Conservation (phyloP, 2,888 invertebrate genomes). For the Drosophila helvetica region DNA sequence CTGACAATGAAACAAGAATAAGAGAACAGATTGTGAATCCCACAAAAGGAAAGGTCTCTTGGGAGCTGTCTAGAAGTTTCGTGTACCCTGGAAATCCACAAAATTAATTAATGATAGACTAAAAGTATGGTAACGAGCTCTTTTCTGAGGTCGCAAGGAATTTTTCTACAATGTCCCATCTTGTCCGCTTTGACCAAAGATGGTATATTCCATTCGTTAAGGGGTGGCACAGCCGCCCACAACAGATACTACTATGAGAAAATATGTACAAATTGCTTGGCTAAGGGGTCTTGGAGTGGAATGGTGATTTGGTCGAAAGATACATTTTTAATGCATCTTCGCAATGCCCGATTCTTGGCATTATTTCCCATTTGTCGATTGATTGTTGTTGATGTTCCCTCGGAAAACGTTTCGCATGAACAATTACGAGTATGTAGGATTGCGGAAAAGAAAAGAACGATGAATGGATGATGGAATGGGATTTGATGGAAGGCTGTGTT, state of each 20-base stretch:
- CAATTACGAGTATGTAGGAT: constrained; percentile 27
- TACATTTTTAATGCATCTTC: constrained; percentile 70
- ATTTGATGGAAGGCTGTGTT: constrained; percentile 8
- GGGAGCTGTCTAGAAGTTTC: background rate
- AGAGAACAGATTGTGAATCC: background rate
- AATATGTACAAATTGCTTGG: background rate
- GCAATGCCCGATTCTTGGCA: constrained; percentile 32
- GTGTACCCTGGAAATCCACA: constrained; percentile 6
- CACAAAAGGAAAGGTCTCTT: constrained; percentile 15
- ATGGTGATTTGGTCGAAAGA: constrained; percentile 38
- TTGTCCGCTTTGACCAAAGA: no score
- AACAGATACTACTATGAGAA: no score
- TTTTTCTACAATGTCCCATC: no score
- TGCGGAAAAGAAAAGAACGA: constrained; percentile 18
- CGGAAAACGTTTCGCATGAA: constrained; percentile 44
- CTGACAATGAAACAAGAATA: constrained; percentile 11
- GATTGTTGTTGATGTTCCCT: constrained; percentile 62
- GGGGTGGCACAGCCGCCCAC: no score
- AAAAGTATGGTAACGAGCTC: background rate
- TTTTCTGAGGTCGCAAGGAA: background rate
- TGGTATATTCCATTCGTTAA: background rate
- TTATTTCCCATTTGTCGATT: constrained; percentile 59
- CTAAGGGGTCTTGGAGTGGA: constrained; percentile 3
- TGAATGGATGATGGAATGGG: background rate
- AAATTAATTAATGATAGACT: background rate